Base-by-base conservation (phyloP, 2,113 vertebrate species). In the Odontophorus gujanensis region DNA sequence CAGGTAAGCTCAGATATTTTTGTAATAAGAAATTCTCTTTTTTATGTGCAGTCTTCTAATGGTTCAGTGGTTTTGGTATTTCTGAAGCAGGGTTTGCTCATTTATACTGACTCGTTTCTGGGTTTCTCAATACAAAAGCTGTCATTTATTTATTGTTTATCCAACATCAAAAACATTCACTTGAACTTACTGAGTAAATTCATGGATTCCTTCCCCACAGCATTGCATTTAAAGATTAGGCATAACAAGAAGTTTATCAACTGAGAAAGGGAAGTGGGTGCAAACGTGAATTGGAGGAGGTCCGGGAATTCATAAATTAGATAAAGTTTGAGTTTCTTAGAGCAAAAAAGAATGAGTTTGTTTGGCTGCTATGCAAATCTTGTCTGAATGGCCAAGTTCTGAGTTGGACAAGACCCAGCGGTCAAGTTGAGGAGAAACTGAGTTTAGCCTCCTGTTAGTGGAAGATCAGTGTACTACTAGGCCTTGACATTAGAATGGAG, bases 211-310 rank as follows among this genome's bases (percentile, higher is more conserved):
- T 74, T 53, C 47, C 45, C 19, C 14, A 28, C 16, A 83, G 40
- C 11, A 19, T 32, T 76, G 74, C 3, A 19, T 74, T 75, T 88
- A n/a, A 66, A 73, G 36, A 50, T 82, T 26, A 62, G 17, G 7
- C 15, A 13, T 38, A 89, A 61, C 8, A n/a, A 84, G 57, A 53
- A 61, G 5, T 13, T 50, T 7, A 42, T 28, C 17, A 79, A 24
- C 43, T 50, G 74, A 42, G 20, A 11, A 43, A 11, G 13, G 4
- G n/a, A 42, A 81, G 43, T 1, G 7, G 1, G 0, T 11, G n/a
- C 3, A 21, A 1, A 0, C 11, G 20, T 66, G 22, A 51, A 19
- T 50, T 65, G 12, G 30, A 65, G 65, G 24, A 79, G 50, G 32
- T 32, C 40, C 24, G 36, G 30, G 73, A 65, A 71, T 13, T 58